These are phyloP conservation scores for Pitta sordida DNA, from an alignment of 2,113 vertebrate species.

Conservation along the genomic window DNA sequence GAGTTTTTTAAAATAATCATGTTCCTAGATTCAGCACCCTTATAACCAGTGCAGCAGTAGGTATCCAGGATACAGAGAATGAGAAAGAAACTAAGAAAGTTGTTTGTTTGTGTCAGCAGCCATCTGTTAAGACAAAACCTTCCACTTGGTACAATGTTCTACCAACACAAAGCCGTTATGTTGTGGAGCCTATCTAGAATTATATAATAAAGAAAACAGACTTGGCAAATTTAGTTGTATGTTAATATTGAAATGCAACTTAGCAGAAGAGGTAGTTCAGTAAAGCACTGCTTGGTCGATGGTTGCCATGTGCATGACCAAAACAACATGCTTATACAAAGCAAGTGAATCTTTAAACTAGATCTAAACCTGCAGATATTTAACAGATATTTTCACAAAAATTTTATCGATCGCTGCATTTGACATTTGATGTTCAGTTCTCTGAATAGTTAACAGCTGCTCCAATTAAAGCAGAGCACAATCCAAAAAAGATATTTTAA, in stretches of 20 bases:
- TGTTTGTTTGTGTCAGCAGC: slow-evolving; percentile 57
- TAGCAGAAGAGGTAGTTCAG: not conserved
- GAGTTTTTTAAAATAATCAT: slow-evolving; percentile 44
- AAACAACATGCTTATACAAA: not conserved
- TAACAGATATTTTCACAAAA: not conserved
- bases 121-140: slow-evolving; percentile 56
- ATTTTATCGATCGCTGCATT: not conserved
- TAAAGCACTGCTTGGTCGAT: not conserved
- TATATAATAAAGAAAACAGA: not conserved
- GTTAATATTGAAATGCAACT: not conserved
- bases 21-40: slow-evolving; percentile 45
- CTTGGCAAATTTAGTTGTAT: not conserved
- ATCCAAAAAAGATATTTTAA: not conserved
- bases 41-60: slow-evolving; percentile 9
- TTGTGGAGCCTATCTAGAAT: not conserved
- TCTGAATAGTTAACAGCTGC: not conserved
- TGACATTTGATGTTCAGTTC: not conserved
- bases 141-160: slow-evolving; percentile 26
- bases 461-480: not conserved
- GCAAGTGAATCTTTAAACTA: not conserved
- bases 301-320: not conserved
- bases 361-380: not conserved
- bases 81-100: slow-evolving; percentile 44
- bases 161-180: not conserved
- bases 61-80: slow-evolving; percentile 62